phyloP scores from a whole-genome alignment of 2,888 invertebrate species.

The Paralinhomoeus sp. region DNA sequence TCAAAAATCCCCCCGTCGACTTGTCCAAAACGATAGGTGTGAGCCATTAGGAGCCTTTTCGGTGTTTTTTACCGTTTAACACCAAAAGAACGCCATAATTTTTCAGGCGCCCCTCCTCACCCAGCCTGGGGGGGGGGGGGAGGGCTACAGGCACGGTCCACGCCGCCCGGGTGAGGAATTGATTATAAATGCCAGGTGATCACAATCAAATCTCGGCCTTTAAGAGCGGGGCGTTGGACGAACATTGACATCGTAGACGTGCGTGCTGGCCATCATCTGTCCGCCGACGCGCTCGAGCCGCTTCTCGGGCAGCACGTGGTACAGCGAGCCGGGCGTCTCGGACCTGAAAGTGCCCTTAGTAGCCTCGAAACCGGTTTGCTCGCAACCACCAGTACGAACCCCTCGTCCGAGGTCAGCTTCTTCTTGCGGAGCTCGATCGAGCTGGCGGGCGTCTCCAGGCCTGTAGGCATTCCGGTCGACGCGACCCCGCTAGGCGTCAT shows the following conservation, averaged over 20 bases:
- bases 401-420: slow-evolving; percentile 72
- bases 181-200: too few species aligned
- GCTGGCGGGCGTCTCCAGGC: slow-evolving; percentile 85
- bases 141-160: too few species aligned
- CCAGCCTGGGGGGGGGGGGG: too few species aligned
- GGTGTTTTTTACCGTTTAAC: too few species aligned
- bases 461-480: slow-evolving; percentile 16
- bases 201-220: too few species aligned
- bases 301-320: slow-evolving; percentile 82
- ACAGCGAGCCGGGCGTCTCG: slow-evolving; percentile 66
- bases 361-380: neutral
- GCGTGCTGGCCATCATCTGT: slow-evolving; percentile 71
- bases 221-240: too few species aligned
- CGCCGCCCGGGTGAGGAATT: too few species aligned
- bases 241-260: slow-evolving; percentile 77
- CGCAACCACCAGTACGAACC: neutral
- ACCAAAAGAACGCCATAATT: too few species aligned
- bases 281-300: slow-evolving; percentile 52
- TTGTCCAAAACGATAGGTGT: too few species aligned
- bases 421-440: slow-evolving; percentile 92
- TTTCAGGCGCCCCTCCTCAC: too few species aligned
- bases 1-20: too few species aligned
- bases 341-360: slow-evolving; percentile 35
- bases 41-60: too few species aligned
- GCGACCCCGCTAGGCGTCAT: slow-evolving; percentile 21